phyloP scores from a whole-genome alignment of 2,113 vertebrate genomes.

The Trichechus manatus region DNA sequence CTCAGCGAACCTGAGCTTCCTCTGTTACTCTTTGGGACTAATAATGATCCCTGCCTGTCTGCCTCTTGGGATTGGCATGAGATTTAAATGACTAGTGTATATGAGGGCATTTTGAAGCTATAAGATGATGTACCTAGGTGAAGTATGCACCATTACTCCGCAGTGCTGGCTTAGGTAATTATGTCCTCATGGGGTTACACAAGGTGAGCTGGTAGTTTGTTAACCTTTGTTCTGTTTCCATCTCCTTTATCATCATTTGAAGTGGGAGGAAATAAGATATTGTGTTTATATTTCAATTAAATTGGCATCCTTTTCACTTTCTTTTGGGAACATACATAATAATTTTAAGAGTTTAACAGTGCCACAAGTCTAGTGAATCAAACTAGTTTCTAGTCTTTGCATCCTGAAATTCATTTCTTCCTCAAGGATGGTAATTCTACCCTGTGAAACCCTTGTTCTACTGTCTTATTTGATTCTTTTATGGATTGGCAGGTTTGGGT shows the following conservation, averaged over 20 bases:
- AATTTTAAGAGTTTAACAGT: constrained; percentile 41
- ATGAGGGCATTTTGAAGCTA: neutral
- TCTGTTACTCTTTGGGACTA: neutral
- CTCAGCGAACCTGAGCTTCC: neutral
- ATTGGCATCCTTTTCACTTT: constrained; percentile 31
- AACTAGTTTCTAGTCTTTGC: neutral
- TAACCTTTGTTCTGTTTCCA: constrained; percentile 30
- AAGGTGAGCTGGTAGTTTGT: neutral
- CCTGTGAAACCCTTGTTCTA: neutral
- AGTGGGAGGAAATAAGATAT: constrained; percentile 36
- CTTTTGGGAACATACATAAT: neutral
- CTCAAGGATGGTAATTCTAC: neutral
- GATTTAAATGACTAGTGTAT: neutral
- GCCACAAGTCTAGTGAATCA: neutral
- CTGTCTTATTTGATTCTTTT: neutral
- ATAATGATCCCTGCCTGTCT: neutral
- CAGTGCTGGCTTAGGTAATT: neutral
- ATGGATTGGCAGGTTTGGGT: neutral
- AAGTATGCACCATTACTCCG: neutral
- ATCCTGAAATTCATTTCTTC: constrained; percentile 30
- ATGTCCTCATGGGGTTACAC: neutral
- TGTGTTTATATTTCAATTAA: constrained; percentile 59
- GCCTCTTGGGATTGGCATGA: neutral
- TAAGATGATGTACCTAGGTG: no score
- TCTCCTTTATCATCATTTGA: constrained; percentile 12